Evolutionary conservation across 2,888 invertebrate genomes (phyloP), one percentile per base, ranked within the genome.

Genomic region (Prenolepis imparis): DNA sequence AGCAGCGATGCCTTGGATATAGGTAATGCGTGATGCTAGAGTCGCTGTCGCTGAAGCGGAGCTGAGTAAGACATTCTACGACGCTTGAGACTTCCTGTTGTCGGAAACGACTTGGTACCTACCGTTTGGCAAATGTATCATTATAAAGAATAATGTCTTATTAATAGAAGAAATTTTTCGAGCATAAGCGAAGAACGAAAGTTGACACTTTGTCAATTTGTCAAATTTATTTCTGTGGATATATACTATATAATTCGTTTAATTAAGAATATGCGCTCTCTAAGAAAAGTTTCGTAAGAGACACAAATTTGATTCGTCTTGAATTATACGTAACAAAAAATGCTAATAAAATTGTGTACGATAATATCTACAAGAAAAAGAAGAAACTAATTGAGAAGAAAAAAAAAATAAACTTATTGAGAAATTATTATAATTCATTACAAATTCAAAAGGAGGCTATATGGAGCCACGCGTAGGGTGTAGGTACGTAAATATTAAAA

Each of bases 21-120:
- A 52, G 48, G 32, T 24, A 48, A 36, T 24, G 52, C 67, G 36
- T 55, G 67, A 52, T 77, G 67, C n/a, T 52, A 36, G 21, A 36
- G 21, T 75, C n/a, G 48, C n/a, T 66, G 66, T n/a, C 68, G 21
- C 70, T 41, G 39, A 48, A 68, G 21, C 70, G 41, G n/a, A 68
- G 77, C 77, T 78, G 57, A 55, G 55, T 55, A 70, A 57, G 70
- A 32, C 70, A 41, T 68, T 55, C 68, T 41, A n/a, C 12, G 6
- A 41, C 32, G 41, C 15, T n/a, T 18, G 66, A 78, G 57, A 78
- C 57, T 70, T 78, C 44, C 57, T 59, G 70, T 28, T 32, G 41
- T 52, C 66, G 36, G 66, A 66, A 66, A 24, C 44, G 63, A 44
- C n/a, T 41, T 36, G 36, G 18, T 39, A 9, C 39, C 11, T 39